These are phyloP conservation scores for Macaca fascicularis DNA, from an alignment of 2,113 vertebrate genomes.

Conservation along the genomic window DNA sequence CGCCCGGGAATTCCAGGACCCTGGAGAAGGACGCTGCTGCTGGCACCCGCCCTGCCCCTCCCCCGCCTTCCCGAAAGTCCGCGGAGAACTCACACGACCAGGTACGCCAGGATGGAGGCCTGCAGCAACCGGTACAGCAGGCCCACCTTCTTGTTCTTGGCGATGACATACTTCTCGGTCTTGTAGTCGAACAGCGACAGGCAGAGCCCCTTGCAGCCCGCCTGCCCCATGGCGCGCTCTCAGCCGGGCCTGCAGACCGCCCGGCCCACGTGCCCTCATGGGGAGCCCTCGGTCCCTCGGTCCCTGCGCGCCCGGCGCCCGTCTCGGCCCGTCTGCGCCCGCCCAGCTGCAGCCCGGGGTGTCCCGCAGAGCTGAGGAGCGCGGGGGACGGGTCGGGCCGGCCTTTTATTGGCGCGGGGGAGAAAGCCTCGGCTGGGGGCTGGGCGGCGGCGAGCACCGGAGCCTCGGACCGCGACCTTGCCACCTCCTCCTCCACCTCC, in stretches of 20 bases:
- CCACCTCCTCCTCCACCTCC: background rate
- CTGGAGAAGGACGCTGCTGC: background rate
- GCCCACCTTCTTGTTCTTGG: slow-evolving; percentile 95
- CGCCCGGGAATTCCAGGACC: background rate
- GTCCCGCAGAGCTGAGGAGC: background rate
- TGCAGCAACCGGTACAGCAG: slow-evolving; percentile 93
- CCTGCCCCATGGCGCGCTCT: slow-evolving; percentile 86
- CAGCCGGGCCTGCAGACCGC: background rate
- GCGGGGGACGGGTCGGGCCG: background rate
- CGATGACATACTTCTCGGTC: slow-evolving; percentile 96
- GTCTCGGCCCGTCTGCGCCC: background rate
- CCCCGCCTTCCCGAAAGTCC: background rate
- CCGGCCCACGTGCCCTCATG: background rate
- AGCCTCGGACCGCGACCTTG: slow-evolving; percentile 10
- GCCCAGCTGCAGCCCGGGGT: too few species aligned
- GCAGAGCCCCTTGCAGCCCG: slow-evolving; percentile 84
- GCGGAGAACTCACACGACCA: slow-evolving; percentile 91
- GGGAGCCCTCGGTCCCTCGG: background rate
- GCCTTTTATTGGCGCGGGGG: background rate
- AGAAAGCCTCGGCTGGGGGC: background rate
- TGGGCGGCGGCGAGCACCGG: background rate
- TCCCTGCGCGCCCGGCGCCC: background rate
- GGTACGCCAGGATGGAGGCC: slow-evolving; percentile 92
- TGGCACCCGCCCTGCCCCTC: background rate
- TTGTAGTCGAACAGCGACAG: slow-evolving; percentile 94